These are phyloP conservation scores for Plectrocnemia conspersa DNA, from an alignment of 1,140 invertebrate species.

Conservation along the genomic window DNA sequence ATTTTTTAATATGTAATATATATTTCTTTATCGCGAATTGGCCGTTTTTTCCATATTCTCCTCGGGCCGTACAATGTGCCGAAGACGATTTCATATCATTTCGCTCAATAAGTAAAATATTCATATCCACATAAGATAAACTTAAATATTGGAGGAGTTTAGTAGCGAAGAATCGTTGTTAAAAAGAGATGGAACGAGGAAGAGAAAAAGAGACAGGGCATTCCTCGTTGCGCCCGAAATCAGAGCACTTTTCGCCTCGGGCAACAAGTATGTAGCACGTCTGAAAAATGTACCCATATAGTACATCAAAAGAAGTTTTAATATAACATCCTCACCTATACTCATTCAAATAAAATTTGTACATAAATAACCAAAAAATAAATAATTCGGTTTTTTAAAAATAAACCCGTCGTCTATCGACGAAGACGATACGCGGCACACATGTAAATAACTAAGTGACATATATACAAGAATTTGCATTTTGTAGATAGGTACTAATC, in stretches of 20 bases:
- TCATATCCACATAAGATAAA: constrained; percentile 30
- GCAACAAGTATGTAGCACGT: constrained; percentile 22
- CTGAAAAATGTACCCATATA: constrained; percentile 19
- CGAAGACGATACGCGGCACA: too few species aligned
- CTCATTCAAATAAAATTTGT: too few species aligned
- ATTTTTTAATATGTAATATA: too few species aligned
- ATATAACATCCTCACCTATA: too few species aligned
- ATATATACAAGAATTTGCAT: too few species aligned
- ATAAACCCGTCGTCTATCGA: too few species aligned
- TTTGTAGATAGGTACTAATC: too few species aligned
- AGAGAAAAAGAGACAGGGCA: too few species aligned
- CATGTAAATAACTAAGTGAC: too few species aligned
- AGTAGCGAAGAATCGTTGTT: constrained; percentile 2
- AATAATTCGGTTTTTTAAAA: too few species aligned
- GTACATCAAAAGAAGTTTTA: too few species aligned
- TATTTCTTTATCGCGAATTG: background rate
- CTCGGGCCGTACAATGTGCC: background rate
- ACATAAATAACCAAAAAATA: too few species aligned
- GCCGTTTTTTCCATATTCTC: background rate
- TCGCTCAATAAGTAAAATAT: constrained; percentile 29
- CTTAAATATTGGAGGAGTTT: constrained; percentile 29
- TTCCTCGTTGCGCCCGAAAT: constrained; percentile 25
- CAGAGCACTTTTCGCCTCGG: constrained; percentile 26
- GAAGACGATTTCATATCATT: constrained; percentile 13
- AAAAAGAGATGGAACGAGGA: background rate